Conservation (phyloP, 2,113 vertebrate genomes). For the Campylomormyrus numenius region DNA sequence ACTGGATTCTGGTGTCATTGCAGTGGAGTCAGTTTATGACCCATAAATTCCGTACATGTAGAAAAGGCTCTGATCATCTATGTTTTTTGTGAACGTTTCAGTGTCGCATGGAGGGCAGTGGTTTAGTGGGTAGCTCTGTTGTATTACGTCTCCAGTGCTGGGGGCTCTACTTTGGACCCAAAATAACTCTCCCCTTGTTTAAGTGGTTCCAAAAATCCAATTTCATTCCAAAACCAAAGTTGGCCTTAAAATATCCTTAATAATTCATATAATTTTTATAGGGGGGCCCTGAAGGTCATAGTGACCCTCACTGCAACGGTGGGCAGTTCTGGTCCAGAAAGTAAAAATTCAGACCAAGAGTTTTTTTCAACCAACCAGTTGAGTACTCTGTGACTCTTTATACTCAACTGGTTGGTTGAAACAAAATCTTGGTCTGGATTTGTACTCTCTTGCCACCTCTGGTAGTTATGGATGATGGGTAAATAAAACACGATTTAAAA, state of each 20-base stretch:
- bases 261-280: not conserved
- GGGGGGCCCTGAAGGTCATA: not conserved
- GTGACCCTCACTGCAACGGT: not conserved
- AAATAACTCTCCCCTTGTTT: not conserved
- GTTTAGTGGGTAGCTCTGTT: slow-evolving; percentile 29
- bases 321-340: not conserved
- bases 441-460: too few species aligned
- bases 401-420: not conserved
- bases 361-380: not conserved
- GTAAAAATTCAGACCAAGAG: not conserved
- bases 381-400: not conserved
- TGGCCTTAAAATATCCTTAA: not conserved
- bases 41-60: not conserved
- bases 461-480: not conserved
- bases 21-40: not conserved
- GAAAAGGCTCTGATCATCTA: not conserved
- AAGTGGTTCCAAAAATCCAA: not conserved
- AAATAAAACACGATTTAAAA: not conserved
- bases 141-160: not conserved
- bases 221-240: not conserved
- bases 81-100: not conserved
- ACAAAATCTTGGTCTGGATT: not conserved
- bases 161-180: not conserved
- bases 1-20: not conserved
- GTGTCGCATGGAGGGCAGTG: slow-evolving; percentile 43